These are phyloP conservation scores for Charadrius vociferus DNA, from an alignment of 2,113 vertebrate genomes.

Conservation along the genomic window DNA sequence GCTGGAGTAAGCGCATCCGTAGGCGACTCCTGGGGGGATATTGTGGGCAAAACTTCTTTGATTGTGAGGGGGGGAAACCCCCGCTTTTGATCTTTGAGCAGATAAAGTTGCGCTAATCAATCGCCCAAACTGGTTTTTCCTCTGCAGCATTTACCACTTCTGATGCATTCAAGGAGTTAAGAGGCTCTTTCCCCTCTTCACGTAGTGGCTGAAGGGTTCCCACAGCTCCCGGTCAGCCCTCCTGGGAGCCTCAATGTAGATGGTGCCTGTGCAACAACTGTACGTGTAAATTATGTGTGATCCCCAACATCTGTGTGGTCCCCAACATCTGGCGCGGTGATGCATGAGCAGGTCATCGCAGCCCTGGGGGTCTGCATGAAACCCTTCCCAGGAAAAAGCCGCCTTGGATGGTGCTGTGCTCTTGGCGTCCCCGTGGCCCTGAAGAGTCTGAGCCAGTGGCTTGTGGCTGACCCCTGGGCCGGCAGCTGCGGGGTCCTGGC, in stretches of 20 bases:
- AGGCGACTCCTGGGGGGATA: rapidly evolving
- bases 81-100: neutral
- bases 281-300: rapidly evolving
- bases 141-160: neutral
- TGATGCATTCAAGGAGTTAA: neutral
- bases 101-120: neutral
- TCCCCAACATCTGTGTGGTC: neutral
- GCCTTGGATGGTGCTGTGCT: rapidly evolving
- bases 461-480: neutral
- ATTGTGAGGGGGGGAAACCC: neutral
- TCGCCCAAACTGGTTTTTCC: neutral
- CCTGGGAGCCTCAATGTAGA: rapidly evolving
- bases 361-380: neutral
- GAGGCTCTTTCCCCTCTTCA: neutral
- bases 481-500: neutral
- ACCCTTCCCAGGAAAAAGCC: neutral
- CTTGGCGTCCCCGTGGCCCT: neutral
- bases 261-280: neutral
- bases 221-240: neutral
- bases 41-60: too few relatives aligned
- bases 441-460: neutral
- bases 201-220: neutral
- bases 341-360: rapidly evolving
- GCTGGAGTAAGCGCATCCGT: neutral
- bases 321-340: neutral